Evolutionary conservation across 2,888 invertebrate species (phyloP).

Genomic region (Andricus quercusramuli): DNA sequence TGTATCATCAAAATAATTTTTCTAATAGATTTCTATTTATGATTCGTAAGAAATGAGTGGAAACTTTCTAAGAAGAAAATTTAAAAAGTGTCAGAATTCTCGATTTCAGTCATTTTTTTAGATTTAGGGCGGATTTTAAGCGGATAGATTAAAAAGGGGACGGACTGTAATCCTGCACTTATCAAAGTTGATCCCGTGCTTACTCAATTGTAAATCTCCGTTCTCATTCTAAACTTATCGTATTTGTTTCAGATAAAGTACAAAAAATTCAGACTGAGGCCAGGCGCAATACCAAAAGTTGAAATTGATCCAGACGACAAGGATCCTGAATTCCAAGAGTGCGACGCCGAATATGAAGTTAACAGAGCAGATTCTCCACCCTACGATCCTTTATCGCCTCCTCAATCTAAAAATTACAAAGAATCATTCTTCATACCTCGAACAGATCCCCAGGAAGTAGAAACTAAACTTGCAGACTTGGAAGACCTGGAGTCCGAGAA

Average conservation of each 20-base stretch:
- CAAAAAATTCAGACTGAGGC: conserved; percentile 71
- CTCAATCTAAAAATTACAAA: neutral
- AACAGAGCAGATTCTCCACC: conserved; percentile 47
- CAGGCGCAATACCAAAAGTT: conserved; percentile 67
- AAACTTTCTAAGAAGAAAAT: too few relatives aligned
- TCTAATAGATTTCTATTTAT: too few relatives aligned
- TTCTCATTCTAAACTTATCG: neutral
- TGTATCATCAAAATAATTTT: too few relatives aligned
- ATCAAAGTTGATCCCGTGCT: too few relatives aligned
- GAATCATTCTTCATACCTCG: conserved; percentile 46
- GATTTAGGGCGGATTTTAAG: too few relatives aligned
- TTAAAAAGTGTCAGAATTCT: too few relatives aligned
- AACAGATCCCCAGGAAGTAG: conserved; percentile 44
- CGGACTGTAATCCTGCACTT: too few relatives aligned
- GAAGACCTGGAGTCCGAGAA: conserved; percentile 38
- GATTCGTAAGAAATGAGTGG: too few relatives aligned
- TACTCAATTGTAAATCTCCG: too few relatives aligned
- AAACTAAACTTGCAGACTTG: conserved; percentile 40
- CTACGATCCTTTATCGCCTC: neutral
- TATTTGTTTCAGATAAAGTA: conserved; percentile 62
- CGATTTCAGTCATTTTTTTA: too few relatives aligned
- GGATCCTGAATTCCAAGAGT: neutral
- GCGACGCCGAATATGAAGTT: conserved; percentile 53
- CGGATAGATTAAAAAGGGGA: too few relatives aligned
- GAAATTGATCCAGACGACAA: conserved; percentile 48